Evolutionary conservation across 2,113 vertebrate genomes (phyloP).

Genomic region (Hymenochirus boettgeri): DNA sequence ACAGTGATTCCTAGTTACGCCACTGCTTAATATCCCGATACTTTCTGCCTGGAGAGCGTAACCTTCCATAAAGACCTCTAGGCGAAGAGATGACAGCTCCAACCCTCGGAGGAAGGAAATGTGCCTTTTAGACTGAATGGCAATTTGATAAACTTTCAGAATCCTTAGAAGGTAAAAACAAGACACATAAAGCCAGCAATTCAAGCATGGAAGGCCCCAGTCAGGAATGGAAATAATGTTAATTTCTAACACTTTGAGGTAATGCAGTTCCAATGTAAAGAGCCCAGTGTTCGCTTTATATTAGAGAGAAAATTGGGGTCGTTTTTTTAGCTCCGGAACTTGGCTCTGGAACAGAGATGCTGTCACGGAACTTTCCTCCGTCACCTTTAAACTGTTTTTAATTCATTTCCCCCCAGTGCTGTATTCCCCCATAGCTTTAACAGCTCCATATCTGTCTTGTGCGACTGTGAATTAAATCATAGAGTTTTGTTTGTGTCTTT

Average conservation of each 20-base stretch:
- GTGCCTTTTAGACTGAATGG: conserved; percentile 9
- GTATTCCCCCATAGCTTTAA: no score
- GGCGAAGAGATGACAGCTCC: not conserved
- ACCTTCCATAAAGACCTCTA: not conserved
- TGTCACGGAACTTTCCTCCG: conserved; percentile 8
- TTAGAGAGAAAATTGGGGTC: conserved; percentile 8
- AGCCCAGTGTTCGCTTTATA: conserved; percentile 17
- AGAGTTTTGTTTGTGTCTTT: no score
- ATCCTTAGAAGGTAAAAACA: conserved; percentile 13
- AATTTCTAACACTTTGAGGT: conserved; percentile 37
- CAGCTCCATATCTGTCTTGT: no score
- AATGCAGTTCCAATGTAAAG: conserved; percentile 9
- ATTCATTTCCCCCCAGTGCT: no score
- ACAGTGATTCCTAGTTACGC: no score
- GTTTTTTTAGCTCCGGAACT: conserved; percentile 2
- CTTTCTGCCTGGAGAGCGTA: no score
- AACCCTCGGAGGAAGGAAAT: not conserved
- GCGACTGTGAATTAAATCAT: no score
- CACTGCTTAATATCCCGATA: no score
- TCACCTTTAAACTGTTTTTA: conserved; percentile 30
- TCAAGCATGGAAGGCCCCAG: conserved; percentile 31
- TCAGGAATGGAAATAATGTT: conserved; percentile 34
- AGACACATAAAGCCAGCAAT: conserved; percentile 36
- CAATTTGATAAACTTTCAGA: conserved; percentile 5
- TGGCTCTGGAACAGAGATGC: conserved; percentile 10